Evolutionary conservation across 2,888 invertebrate genomes (phyloP).

Genomic region (Petrolisthes cinctipes): DNA sequence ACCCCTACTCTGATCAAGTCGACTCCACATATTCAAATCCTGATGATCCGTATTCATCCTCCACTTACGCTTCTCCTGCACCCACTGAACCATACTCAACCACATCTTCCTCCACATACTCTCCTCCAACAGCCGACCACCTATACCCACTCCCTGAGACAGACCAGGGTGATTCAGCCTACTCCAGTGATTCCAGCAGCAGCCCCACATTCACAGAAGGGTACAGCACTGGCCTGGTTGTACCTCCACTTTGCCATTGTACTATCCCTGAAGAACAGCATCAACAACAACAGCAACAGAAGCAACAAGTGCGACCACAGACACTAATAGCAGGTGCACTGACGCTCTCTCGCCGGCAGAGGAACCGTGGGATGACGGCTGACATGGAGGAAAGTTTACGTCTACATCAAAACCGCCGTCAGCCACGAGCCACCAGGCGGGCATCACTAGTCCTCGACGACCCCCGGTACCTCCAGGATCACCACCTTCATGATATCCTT

Average conservation of each 20-base stretch:
- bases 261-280: conserved; percentile 63
- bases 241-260: conserved; percentile 59
- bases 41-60: conserved; percentile 23
- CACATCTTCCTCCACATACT: not conserved
- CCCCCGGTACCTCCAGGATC: conserved; percentile 46
- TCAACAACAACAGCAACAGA: conserved; percentile 42
- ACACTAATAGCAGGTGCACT: conserved; percentile 31
- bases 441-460: conserved; percentile 58
- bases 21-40: not conserved
- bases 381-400: conserved; percentile 62
- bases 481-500: conserved; percentile 38
- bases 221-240: conserved; percentile 44
- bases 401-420: conserved; percentile 37
- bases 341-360: conserved; percentile 22
- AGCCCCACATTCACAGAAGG: conserved; percentile 59
- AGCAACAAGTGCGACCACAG: conserved; percentile 33
- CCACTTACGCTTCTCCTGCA: not conserved
- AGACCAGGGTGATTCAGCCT: conserved; percentile 59
- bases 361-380: conserved; percentile 49
- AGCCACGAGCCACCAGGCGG: conserved; percentile 55
- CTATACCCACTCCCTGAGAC: conserved; percentile 57
- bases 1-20: conserved; percentile 1
- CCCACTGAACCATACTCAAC: not conserved
- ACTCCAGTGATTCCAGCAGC: conserved; percentile 63
- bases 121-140: conserved; percentile 38